Conservation (phyloP, 2,888 invertebrate genomes). For the Tetragonula carbonaria region DNA sequence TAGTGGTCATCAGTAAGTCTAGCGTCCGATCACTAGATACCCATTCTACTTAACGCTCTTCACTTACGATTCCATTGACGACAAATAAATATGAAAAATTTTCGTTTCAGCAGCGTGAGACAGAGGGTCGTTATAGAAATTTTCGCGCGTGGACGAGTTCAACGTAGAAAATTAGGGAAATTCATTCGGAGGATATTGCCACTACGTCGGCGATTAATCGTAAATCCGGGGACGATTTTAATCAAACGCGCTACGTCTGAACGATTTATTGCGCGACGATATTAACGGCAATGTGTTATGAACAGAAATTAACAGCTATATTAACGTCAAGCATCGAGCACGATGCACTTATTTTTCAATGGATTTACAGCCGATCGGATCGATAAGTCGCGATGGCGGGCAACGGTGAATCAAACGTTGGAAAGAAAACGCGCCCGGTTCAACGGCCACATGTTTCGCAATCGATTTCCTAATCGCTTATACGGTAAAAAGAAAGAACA, state of each 20-base stretch:
- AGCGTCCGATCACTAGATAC: background rate
- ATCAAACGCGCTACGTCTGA: constrained; percentile 8
- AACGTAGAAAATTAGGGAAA: background rate
- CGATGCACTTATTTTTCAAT: constrained; percentile 29
- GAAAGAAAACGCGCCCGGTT: constrained; percentile 26
- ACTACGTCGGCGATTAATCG: constrained; percentile 6
- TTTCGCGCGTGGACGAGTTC: background rate
- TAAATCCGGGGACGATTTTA: constrained; percentile 33
- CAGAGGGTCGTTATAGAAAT: background rate
- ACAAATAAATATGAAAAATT: no score
- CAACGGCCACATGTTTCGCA: constrained; percentile 21
- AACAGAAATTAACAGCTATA: constrained; percentile 47
- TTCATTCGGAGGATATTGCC: constrained; percentile 21
- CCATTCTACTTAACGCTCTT: background rate
- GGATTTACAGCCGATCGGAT: constrained; percentile 34
- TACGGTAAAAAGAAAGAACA: constrained; percentile 24
- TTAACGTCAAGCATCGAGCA: constrained; percentile 20
- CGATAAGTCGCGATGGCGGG: constrained; percentile 27
- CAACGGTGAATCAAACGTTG: constrained; percentile 15
- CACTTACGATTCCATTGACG: background rate
- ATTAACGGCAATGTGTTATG: constrained; percentile 47
- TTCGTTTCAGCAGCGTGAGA: background rate
- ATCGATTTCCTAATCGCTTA: constrained; percentile 47
- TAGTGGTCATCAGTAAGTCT: background rate
- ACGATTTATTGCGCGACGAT: constrained; percentile 37